Percentiles rank a stretch among this genome's conserved stretches.
phyloP scores from a whole-genome alignment of 2,797 vertebrate species.

The Centroberyx gerrardi region DNA sequence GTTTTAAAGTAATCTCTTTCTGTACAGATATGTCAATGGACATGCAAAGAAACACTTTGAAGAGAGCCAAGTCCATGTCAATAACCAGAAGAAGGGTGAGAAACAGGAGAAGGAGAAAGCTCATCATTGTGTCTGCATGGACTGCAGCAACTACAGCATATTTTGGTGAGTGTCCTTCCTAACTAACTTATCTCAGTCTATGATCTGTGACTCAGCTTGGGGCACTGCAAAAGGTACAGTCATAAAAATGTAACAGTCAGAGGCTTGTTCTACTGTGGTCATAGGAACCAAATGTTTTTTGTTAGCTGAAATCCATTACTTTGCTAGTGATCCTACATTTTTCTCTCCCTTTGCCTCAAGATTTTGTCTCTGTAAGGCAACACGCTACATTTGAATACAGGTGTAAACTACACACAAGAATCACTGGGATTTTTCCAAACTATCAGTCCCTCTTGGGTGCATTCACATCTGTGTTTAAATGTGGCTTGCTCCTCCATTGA shows the following conservation, averaged over 20 bases:
- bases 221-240: background rate
- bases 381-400: background rate
- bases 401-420: background rate
- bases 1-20: conserved; percentile 6
- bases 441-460: background rate
- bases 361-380: background rate
- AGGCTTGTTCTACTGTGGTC: background rate
- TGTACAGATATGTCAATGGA: conserved; percentile 95
- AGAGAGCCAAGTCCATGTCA: conserved; percentile 88
- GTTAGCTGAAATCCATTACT: background rate
- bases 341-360: background rate
- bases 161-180: conserved; percentile 90
- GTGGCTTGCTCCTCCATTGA: background rate
- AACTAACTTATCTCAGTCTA: background rate
- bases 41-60: conserved; percentile 99
- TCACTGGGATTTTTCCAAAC: background rate
- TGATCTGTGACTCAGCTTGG: conserved; percentile 12
- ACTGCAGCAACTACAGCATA: conserved; percentile 97
- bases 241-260: background rate
- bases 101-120: conserved; percentile 89
- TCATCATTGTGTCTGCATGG: conserved; percentile 97
- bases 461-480: background rate
- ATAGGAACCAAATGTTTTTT: background rate
- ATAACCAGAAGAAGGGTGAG: conserved; percentile 90
- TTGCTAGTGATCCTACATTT: background rate